phyloP scores from a whole-genome alignment of 2,797 vertebrate genomes.

The Enteromius trimaculatus region DNA sequence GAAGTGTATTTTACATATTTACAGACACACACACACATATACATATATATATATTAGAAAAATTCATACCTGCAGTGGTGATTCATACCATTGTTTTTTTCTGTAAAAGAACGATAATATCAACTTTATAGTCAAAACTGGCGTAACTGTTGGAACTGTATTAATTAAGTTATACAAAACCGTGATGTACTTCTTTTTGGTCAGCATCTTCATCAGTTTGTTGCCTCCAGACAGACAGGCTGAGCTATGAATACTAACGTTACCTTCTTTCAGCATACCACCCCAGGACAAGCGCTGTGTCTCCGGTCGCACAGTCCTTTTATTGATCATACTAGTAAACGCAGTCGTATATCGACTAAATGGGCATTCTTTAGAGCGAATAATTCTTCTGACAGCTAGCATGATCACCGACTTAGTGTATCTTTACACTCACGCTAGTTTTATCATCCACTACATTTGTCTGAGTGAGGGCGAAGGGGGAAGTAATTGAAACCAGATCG shows the following conservation, averaged over 20 bases:
- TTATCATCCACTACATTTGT: not conserved
- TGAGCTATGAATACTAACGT: slow-evolving; percentile 52
- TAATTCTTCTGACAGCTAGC: slow-evolving; percentile 16
- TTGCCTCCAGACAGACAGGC: slow-evolving; percentile 35
- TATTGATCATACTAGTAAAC: not conserved
- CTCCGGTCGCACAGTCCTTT: not conserved
- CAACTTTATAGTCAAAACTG: not conserved
- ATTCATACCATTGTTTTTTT: slow-evolving; percentile 85
- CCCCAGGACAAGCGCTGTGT: not conserved
- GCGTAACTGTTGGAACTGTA: not conserved
- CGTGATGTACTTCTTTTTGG: slow-evolving; percentile 60
- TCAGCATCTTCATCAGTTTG: slow-evolving; percentile 60
- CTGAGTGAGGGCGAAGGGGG: not conserved
- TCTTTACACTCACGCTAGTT: not conserved
- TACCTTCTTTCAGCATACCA: not conserved
- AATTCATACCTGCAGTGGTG: slow-evolving; percentile 59
- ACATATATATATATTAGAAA: not conserved
- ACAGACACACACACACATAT: too few relatives aligned
- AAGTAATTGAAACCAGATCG: slow-evolving; percentile 10
- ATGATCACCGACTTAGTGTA: not conserved
- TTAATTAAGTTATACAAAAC: not conserved
- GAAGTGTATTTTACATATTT: not conserved
- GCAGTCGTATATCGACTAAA: not conserved
- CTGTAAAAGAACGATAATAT: slow-evolving; percentile 62
- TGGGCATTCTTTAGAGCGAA: not conserved